Percentiles rank a stretch among this genome's conserved stretches.
Conservation (phyloP, 2,797 vertebrate genomes). For the Chelon auratus region DNA sequence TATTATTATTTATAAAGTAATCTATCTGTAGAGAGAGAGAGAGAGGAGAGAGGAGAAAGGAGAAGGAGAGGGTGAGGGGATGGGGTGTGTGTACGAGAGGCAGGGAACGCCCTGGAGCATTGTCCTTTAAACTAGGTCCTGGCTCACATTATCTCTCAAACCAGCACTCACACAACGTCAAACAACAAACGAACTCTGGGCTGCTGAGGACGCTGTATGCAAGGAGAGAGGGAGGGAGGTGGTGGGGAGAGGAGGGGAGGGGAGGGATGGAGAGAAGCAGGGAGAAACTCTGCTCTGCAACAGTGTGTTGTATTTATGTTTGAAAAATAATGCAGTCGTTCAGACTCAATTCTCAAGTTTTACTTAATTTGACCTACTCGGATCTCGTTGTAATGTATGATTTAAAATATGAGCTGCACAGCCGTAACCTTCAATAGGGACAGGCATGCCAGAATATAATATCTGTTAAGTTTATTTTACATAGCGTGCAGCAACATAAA, state of each 20-base stretch:
- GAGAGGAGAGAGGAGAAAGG: slow-evolving; percentile 28
- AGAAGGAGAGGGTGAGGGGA: slow-evolving; percentile 45
- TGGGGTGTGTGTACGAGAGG: slow-evolving; percentile 53
- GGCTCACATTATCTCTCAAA: slow-evolving; percentile 86
- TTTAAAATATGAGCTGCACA: slow-evolving; percentile 2
- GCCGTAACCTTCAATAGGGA: neutral
- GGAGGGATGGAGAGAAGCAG: slow-evolving; percentile 7
- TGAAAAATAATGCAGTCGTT: slow-evolving; percentile 17
- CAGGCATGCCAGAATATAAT: slow-evolving; percentile 3
- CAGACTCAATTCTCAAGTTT: slow-evolving; percentile 3
- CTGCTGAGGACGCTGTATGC: slow-evolving; percentile 74
- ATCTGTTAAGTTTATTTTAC: slow-evolving; percentile 61
- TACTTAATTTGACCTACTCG: slow-evolving; percentile 15
- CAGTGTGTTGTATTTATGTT: slow-evolving; percentile 20
- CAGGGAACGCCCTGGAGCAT: slow-evolving; percentile 81
- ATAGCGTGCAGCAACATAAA: slow-evolving; percentile 30
- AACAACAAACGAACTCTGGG: slow-evolving; percentile 84
- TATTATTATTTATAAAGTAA: slow-evolving; percentile 96
- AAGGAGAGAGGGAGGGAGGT: slow-evolving; percentile 46
- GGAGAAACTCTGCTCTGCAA: slow-evolving; percentile 45
- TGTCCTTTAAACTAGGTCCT: slow-evolving; percentile 88
- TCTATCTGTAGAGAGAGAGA: slow-evolving; percentile 82
- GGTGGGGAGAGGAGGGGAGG: slow-evolving; percentile 29
- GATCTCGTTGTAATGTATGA: slow-evolving; percentile 14
- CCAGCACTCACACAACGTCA: slow-evolving; percentile 80